Evolutionary conservation across 2,797 vertebrate genomes (phyloP).

Genomic region (Sebastes cheni): DNA sequence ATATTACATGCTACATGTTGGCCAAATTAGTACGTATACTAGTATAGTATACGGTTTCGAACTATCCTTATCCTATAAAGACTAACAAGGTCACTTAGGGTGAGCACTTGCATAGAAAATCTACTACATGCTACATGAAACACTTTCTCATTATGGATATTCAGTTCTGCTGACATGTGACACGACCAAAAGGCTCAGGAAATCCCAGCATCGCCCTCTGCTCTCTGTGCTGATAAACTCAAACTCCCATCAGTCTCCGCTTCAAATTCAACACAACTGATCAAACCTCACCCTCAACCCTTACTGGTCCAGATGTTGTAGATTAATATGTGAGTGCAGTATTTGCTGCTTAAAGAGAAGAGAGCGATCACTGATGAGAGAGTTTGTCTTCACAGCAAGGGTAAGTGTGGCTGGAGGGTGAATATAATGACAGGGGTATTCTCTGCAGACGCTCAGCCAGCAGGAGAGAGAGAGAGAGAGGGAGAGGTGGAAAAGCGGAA

Average conservation of each 20-base stretch:
- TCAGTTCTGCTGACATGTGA: background rate
- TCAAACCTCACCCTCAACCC: conserved; percentile 4
- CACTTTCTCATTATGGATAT: background rate
- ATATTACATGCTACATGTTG: background rate
- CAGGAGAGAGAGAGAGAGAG: background rate
- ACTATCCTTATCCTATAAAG: background rate
- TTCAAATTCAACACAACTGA: background rate
- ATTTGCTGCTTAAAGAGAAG: conserved; percentile 32
- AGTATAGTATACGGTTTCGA: background rate
- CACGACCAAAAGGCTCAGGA: background rate
- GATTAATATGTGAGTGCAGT: conserved; percentile 8
- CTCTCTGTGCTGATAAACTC: conserved; percentile 17
- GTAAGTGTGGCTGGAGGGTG: conserved; percentile 61
- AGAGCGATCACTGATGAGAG: conserved; percentile 36
- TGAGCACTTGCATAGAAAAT: background rate
- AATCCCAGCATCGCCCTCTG: background rate
- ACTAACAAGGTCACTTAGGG: background rate
- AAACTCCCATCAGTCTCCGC: background rate
- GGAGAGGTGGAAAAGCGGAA: background rate
- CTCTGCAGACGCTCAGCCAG: conserved; percentile 54
- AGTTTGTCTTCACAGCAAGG: conserved; percentile 55
- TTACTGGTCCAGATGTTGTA: conserved; percentile 12
- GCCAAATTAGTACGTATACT: background rate
- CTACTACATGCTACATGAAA: background rate
- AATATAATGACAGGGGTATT: conserved; percentile 57